Conservation (phyloP, 2,797 vertebrate genomes). For the Parauchenoglanis punctatus region DNA sequence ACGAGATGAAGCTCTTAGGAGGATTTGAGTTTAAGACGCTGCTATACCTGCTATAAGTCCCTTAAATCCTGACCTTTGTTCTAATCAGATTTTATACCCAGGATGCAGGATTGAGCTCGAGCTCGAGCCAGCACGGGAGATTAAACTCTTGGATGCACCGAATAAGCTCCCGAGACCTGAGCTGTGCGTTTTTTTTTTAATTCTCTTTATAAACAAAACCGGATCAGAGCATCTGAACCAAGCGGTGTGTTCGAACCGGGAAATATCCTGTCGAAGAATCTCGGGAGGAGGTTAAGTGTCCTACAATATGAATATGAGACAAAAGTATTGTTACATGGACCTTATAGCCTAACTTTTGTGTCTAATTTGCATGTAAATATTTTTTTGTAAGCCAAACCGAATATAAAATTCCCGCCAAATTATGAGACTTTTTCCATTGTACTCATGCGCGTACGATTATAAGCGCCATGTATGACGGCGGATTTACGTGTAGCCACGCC, state of each 20-base stretch:
- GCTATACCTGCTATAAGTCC: conserved; percentile 59
- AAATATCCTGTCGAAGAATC: background rate
- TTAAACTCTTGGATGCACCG: conserved; percentile 6
- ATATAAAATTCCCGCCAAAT: background rate
- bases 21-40: conserved; percentile 54
- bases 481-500: background rate
- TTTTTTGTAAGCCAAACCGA: background rate
- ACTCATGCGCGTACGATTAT: background rate
- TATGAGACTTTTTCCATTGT: background rate
- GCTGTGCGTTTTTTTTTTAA: background rate
- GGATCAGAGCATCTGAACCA: background rate
- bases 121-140: conserved; percentile 25
- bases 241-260: background rate
- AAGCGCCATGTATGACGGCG: background rate
- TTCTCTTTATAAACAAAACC: background rate
- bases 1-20: conserved; percentile 60
- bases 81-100: conserved; percentile 59
- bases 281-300: background rate
- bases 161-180: background rate
- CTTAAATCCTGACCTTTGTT: conserved; percentile 58
- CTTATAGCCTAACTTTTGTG: background rate
- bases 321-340: background rate
- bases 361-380: background rate
- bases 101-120: background rate
- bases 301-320: background rate